Conservation (phyloP, 2,888 invertebrate species). For the Drosophila neotestacea region DNA sequence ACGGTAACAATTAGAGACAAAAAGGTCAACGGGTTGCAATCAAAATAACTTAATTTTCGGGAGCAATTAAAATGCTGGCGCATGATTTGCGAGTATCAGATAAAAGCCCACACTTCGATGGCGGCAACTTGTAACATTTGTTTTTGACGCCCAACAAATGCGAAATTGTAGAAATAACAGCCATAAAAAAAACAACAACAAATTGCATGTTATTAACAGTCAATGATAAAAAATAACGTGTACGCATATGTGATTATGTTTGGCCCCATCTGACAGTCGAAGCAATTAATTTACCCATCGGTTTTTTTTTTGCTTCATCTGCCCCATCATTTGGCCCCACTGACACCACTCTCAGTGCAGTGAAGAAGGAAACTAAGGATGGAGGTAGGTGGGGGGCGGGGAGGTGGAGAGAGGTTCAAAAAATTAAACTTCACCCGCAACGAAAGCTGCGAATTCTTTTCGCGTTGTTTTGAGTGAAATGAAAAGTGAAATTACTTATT, state of each 20-base stretch:
- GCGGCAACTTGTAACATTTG: constrained; percentile 69
- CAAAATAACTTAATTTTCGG: constrained; percentile 79
- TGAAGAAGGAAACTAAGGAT: neutral
- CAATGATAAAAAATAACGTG: constrained; percentile 75
- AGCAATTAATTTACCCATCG: constrained; percentile 76
- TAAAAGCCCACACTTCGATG: constrained; percentile 56
- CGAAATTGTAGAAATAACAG: neutral
- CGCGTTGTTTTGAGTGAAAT: constrained; percentile 66
- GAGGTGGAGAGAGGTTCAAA: neutral
- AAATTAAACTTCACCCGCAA: constrained; percentile 63
- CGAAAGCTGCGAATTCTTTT: constrained; percentile 76
- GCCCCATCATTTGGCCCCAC: constrained; percentile 23
- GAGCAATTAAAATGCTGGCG: constrained; percentile 76
- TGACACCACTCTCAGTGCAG: constrained; percentile 11
- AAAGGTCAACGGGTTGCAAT: constrained; percentile 78
- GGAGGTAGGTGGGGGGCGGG: neutral
- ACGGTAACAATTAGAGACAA: constrained; percentile 18
- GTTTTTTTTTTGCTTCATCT: constrained; percentile 40
- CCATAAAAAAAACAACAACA: neutral
- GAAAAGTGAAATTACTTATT: constrained; percentile 80
- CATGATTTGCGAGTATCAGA: constrained; percentile 47
- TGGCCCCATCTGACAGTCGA: constrained; percentile 32
- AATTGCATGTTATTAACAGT: constrained; percentile 72
- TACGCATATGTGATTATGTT: constrained; percentile 62
- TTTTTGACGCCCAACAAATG: constrained; percentile 44